Evolutionary conservation across 2,113 vertebrate species (phyloP).

Genomic region (Hippoglossus stenolepis): DNA sequence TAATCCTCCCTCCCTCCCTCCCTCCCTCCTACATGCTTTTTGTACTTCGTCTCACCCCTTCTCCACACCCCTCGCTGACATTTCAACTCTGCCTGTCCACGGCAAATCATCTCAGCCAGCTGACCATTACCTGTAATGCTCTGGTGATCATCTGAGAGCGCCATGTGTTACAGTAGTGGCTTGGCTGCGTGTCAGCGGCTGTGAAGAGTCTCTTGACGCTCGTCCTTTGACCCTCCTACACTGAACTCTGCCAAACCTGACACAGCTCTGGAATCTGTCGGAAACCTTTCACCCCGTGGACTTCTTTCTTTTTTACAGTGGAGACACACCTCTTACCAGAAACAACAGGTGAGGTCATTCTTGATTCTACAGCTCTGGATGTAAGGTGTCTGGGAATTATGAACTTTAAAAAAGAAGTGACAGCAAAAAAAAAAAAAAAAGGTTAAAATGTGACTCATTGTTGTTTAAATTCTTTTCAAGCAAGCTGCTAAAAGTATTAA

Average conservation of each 20-base stretch:
- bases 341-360: conserved; percentile 59
- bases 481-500: neutral
- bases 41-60: conserved; percentile 12
- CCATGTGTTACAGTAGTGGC: conserved; percentile 18
- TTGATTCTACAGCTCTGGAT: neutral
- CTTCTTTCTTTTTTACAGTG: neutral
- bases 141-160: neutral
- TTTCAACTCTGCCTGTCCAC: conserved; percentile 31
- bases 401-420: neutral
- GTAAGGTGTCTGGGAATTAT: neutral
- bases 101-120: neutral
- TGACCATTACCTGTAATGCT: neutral
- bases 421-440: neutral
- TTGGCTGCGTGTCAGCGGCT: conserved; percentile 22
- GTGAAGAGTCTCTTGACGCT: conserved; percentile 30
- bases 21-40: conserved; percentile 47
- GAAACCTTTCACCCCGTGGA: conserved; percentile 29
- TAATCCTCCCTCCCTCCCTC: conserved; percentile 32
- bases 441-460: neutral
- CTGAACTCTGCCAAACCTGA: conserved; percentile 8
- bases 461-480: conserved; percentile 5
- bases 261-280: conserved; percentile 51
- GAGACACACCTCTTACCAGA: conserved; percentile 10
- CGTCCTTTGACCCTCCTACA: conserved; percentile 18
- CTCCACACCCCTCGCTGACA: conserved; percentile 21